Percentiles rank a stretch among this genome's conserved stretches.
Evolutionary conservation across 2,113 vertebrate species (phyloP).

Genomic region (Rhabdomys dilectus): DNA sequence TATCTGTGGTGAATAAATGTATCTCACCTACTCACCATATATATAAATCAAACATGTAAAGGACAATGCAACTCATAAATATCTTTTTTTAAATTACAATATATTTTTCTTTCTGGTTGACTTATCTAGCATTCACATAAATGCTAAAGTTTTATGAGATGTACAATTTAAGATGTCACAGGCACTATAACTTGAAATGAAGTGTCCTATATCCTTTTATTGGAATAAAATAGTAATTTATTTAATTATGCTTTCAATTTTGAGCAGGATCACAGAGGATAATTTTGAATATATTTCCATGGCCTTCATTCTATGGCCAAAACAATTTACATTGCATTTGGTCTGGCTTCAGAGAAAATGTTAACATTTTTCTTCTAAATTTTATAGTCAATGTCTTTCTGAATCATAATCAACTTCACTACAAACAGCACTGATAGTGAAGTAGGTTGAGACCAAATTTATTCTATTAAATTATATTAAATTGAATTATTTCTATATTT

Average conservation of each 20-base stretch:
- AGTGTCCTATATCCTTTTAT: neutral
- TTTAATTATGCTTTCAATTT: neutral
- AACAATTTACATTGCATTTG: neutral
- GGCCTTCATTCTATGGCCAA: neutral
- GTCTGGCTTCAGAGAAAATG: neutral
- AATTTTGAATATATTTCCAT: neutral
- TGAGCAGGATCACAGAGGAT: conserved; percentile 10
- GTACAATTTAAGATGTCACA: neutral
- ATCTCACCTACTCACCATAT: neutral
- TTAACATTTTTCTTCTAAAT: neutral
- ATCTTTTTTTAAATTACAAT: neutral
- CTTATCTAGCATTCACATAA: neutral
- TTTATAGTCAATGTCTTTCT: neutral
- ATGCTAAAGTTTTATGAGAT: neutral
- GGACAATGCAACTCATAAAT: neutral
- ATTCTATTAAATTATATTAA: neutral
- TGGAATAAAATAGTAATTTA: neutral
- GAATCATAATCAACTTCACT: neutral
- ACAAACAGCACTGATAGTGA: neutral
- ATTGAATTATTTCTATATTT: neutral
- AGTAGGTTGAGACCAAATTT: neutral
- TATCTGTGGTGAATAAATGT: neutral
- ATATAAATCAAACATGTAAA: neutral
- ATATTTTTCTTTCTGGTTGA: neutral
- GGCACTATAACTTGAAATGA: neutral